Evolutionary conservation across 1,140 invertebrate genomes (phyloP), one percentile per base, ranked within the genome.

Genomic region (Drosophila orosa): DNA sequence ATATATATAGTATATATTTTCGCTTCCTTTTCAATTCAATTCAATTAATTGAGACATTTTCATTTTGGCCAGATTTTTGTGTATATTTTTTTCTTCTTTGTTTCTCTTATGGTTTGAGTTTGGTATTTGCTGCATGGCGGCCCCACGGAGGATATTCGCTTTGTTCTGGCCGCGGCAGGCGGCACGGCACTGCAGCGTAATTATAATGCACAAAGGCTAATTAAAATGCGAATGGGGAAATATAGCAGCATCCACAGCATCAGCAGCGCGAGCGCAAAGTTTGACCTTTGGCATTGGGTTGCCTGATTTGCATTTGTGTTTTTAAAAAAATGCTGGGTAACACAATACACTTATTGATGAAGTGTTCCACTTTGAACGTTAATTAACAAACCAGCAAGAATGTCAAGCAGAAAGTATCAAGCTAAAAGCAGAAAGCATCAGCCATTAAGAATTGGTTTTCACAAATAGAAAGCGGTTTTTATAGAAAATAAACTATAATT

Each of bases 21-120:
- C 37, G 19, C 24, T 42, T 71, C 10, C 37, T 33, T 52, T 77
- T 69, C 37, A 42, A 57, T 71, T 71, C 57, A 77, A 78, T 78
- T 78, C 74, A 78, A 78, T 78, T 78, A 82, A 82, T 82, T 78
- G 68, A 62, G 67, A 74, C 74, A 78, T 71, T 78, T 77, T 50
- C 40, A 24, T 59, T 42, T 47, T 17, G 31, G 17, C 9, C 5
- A 22, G 12, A 12, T 6, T 42, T 37, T 5, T 0, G 19, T 24
- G 17, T 10, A 19, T 6, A 24, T 6, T 40, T 66, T 45, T 19
- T 50, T 57, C 37, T 48, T 17, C n/a, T n/a, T 47, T 19, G 24
- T 25, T 8, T 45, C 9, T 31, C 5, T 40, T 59, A 19, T 24
- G 48, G 19, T 40, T 54, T 44, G 12, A 10, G 29, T 22, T 19